These are phyloP conservation scores for Tetramorium alpestre DNA, from an alignment of 1,140 invertebrate genomes.

Conservation along the genomic window DNA sequence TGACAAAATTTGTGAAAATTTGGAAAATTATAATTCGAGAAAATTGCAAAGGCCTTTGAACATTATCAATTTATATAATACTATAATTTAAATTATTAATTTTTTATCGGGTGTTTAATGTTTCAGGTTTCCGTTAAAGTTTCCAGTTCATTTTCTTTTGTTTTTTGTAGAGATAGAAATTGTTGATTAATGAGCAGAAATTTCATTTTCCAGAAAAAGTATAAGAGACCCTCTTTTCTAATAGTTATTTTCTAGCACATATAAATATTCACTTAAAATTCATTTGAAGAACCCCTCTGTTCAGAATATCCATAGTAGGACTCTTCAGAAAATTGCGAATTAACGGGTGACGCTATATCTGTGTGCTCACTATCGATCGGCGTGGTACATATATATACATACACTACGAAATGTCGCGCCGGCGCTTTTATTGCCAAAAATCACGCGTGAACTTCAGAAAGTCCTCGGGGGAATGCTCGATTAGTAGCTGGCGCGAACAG, in stretches of 20 bases:
- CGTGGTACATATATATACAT: neutral
- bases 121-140: neutral
- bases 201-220: neutral
- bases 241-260: neutral
- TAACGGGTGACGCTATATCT: neutral
- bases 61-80: neutral
- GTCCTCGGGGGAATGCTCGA: neutral
- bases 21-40: neutral
- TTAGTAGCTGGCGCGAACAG: neutral
- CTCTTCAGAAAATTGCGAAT: neutral
- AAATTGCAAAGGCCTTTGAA: neutral
- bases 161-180: neutral
- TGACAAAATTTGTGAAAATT: neutral
- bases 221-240: neutral
- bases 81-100: neutral
- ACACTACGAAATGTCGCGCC: neutral
- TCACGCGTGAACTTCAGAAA: neutral
- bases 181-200: neutral
- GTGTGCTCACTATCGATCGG: constrained; percentile 2
- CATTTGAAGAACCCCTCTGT: neutral
- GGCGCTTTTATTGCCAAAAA: constrained; percentile 29
- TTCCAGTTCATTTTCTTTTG: neutral
- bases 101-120: neutral
- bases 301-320: neutral
- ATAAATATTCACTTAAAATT: neutral